A percentile compares a stretch with the other conserved stretches of the same genome.
Evolutionary conservation across 2,113 vertebrate genomes (phyloP).

Genomic region (Phrynosoma platyrhinos): DNA sequence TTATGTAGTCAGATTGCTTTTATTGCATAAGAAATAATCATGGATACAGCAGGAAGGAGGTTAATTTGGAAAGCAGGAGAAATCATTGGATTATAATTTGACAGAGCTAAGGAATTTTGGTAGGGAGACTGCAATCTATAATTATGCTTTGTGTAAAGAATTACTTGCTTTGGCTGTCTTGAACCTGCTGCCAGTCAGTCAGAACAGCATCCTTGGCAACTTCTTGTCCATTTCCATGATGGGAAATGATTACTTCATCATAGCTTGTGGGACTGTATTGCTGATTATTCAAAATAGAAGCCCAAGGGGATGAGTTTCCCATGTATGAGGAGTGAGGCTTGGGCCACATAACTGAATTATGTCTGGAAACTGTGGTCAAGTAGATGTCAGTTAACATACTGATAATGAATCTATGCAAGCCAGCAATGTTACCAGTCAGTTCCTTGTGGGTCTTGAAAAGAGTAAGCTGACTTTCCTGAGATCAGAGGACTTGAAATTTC

Average conservation of each 20-base stretch:
- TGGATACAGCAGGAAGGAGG: neutral
- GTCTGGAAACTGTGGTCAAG: neutral
- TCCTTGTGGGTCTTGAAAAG: neutral
- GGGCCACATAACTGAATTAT: neutral
- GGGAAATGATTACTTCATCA: neutral
- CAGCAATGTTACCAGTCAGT: neutral
- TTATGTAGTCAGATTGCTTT: conserved; percentile 7
- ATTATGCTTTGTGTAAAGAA: neutral
- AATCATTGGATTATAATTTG: conserved; percentile 23
- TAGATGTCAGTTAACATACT: neutral
- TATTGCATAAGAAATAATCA: conserved; percentile 21
- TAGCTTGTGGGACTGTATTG: neutral
- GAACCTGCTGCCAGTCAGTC: neutral
- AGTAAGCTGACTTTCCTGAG: neutral
- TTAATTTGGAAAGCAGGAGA: conserved; percentile 14
- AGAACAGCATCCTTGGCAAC: conserved; percentile 11
- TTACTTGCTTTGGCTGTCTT: neutral
- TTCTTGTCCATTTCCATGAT: neutral
- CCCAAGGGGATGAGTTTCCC: neutral
- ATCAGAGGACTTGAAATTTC: neutral
- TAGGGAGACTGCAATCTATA: neutral
- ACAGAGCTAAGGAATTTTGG: neutral
- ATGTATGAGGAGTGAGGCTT: neutral
- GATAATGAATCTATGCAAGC: neutral
- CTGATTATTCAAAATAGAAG: neutral